A percentile compares a stretch with the other conserved stretches of the same genome.
Evolutionary conservation across 2,888 invertebrate species (phyloP).

Genomic region (Lutraria lutraria): DNA sequence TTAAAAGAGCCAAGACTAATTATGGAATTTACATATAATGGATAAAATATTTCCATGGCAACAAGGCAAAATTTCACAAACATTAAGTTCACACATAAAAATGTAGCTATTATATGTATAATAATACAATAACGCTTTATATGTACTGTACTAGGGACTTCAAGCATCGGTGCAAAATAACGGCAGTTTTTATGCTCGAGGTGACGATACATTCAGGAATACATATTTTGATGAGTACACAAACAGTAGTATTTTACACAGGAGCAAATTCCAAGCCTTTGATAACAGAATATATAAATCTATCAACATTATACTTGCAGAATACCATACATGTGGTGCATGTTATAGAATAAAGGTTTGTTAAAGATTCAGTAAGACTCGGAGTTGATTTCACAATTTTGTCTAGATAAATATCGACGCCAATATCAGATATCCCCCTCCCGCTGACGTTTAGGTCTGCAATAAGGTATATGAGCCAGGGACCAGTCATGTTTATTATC

Average conservation of each 20-base stretch:
- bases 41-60: neutral
- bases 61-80: slow-evolving; percentile 1
- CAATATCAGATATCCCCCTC: too few relatives aligned
- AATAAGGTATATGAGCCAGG: too few relatives aligned
- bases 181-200: slow-evolving; percentile 45
- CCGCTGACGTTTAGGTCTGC: too few relatives aligned
- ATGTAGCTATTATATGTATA: slow-evolving; percentile 13
- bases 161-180: slow-evolving; percentile 34
- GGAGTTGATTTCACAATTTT: neutral
- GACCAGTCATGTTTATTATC: too few relatives aligned
- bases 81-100: slow-evolving; percentile 7
- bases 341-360: slow-evolving; percentile 23
- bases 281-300: slow-evolving; percentile 40
- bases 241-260: slow-evolving; percentile 39
- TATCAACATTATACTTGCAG: slow-evolving; percentile 42
- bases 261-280: slow-evolving; percentile 48
- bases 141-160: slow-evolving; percentile 16
- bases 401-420: too few relatives aligned
- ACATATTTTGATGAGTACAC: slow-evolving; percentile 44
- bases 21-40: neutral
- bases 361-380: slow-evolving; percentile 14
- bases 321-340: slow-evolving; percentile 37
- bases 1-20: neutral
- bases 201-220: slow-evolving; percentile 43
- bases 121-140: slow-evolving; percentile 18